Evolutionary conservation across 2,797 vertebrate genomes (phyloP), one percentile per base, ranked within the genome.

Genomic region (Thalassophryne amazonica): DNA sequence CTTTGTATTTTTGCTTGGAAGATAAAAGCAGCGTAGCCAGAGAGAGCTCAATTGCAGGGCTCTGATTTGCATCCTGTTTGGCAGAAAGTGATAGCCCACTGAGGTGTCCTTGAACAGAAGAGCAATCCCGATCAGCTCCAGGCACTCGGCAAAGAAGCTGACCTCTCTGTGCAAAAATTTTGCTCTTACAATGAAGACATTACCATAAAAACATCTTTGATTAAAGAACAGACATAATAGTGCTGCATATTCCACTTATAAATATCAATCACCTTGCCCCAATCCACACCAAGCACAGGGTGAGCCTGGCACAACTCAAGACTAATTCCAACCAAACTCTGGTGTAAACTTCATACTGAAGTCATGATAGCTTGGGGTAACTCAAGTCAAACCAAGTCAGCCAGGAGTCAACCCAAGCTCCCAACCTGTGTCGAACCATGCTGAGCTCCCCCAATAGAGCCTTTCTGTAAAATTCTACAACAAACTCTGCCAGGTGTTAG

Each of bases 1-100:
- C 79, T 77, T 82, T 83, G 77, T 35, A 40, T 50, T 56, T 49
- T 42, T 59, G 51, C 76, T 69, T 73, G 67, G 38, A 61, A 62
- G 36, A 48, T 50, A 37, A 38, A 51, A 32, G 38, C 38, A 29
- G 51, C n/a, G 7, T 8, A 39, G 39, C 33, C 55, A 55, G 49
- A 38, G 14, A 64, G 51, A 49, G 41, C 8, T 70, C 60, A 73
- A 33, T 54, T 14, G 7, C 37, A 29, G 49, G 16, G 42, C 29
- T 39, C 29, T 19, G 31, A 23, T 63, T 47, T 52, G 23, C n/a
- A 62, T 38, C 45, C 29, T 50, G 54, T 40, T 18, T 65, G 68
- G 56, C 65, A 64, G 43, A 16, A 6, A 36, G 32, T 11, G 11
- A 52, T 43, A 19, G 43, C 60, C 66, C 3, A 29, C 67, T 67